phyloP scores from a whole-genome alignment of 2,797 vertebrate species.

The Centroberyx gerrardi region DNA sequence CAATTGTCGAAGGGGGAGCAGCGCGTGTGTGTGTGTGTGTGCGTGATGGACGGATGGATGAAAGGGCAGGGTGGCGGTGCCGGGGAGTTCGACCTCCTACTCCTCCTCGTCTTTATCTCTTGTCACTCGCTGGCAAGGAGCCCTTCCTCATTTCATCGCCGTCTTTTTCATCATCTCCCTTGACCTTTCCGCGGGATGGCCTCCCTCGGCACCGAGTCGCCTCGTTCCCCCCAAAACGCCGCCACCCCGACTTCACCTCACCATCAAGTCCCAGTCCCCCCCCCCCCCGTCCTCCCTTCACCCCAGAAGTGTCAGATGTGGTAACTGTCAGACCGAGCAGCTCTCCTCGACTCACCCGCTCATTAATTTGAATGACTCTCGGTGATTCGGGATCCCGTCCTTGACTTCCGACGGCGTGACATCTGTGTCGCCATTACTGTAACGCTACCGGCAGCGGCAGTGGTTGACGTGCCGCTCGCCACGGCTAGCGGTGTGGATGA shows the following conservation, averaged over 20 bases:
- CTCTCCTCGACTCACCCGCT: slow-evolving; percentile 44
- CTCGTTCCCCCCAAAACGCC: slow-evolving; percentile 8
- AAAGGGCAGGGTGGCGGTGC: slow-evolving; percentile 6
- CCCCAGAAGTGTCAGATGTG: slow-evolving; percentile 48
- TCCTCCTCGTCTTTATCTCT: slow-evolving; percentile 31
- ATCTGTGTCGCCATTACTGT: not conserved
- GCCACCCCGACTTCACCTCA: slow-evolving; percentile 13
- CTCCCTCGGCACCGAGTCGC: slow-evolving; percentile 11
- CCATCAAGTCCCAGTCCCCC: not conserved
- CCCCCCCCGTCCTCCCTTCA: not conserved
- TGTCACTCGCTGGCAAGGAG: slow-evolving; percentile 32
- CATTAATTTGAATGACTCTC: slow-evolving; percentile 59
- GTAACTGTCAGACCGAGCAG: slow-evolving; percentile 51
- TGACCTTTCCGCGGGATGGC: slow-evolving; percentile 59
- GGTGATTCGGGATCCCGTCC: slow-evolving; percentile 2
- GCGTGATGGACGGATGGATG: slow-evolving; percentile 22
- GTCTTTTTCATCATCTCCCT: slow-evolving; percentile 50
- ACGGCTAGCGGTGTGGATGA: not conserved
- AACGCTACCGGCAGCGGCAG: not conserved
- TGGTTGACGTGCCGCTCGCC: not conserved
- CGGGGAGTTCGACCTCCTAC: slow-evolving; percentile 17
- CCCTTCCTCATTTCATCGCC: slow-evolving; percentile 35
- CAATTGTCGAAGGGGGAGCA: slow-evolving; percentile 45
- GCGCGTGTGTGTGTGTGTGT: not conserved
- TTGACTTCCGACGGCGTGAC: not conserved